Conservation (phyloP, 2,888 invertebrate species). For the Neoascia interrupta region DNA sequence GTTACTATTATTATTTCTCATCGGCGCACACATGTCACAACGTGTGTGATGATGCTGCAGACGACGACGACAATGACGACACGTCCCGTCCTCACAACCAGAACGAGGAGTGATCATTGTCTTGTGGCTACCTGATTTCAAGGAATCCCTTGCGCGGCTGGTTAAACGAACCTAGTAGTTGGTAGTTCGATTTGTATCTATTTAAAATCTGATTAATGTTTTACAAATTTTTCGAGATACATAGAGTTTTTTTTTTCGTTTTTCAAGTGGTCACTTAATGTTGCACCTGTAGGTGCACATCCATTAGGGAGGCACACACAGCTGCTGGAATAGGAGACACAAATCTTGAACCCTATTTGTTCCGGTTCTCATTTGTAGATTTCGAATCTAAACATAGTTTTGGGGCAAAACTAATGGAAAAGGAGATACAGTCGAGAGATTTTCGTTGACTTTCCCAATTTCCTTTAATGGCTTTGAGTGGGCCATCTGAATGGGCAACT, state of each 20-base stretch:
- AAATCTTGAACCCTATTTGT: slow-evolving; percentile 55
- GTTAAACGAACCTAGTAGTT: slow-evolving; percentile 42
- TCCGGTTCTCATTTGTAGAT: slow-evolving; percentile 63
- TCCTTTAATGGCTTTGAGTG: slow-evolving; percentile 42
- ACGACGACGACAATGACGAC: neutral
- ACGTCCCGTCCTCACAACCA: neutral
- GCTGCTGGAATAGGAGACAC: slow-evolving; percentile 29
- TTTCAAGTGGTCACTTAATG: slow-evolving; percentile 49
- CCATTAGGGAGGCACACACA: slow-evolving; percentile 27
- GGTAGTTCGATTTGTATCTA: slow-evolving; percentile 65
- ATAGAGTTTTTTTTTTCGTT: neutral
- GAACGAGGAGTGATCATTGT: slow-evolving; percentile 60
- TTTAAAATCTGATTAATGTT: slow-evolving; percentile 66
- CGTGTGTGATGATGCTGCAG: slow-evolving; percentile 6
- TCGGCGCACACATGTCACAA: slow-evolving; percentile 48
- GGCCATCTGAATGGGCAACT: neutral
- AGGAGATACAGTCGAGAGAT: slow-evolving; percentile 60
- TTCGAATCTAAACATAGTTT: slow-evolving; percentile 5
- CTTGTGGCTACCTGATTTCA: slow-evolving; percentile 63
- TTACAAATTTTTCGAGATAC: slow-evolving; percentile 58
- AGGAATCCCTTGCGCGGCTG: slow-evolving; percentile 42
- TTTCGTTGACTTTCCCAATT: slow-evolving; percentile 36
- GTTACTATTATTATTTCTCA: slow-evolving; percentile 70
- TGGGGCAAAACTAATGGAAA: slow-evolving; percentile 44
- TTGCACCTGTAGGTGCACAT: slow-evolving; percentile 58